These are phyloP conservation scores for Ophion obscuratus DNA, from an alignment of 2,888 invertebrate species.

Conservation along the genomic window DNA sequence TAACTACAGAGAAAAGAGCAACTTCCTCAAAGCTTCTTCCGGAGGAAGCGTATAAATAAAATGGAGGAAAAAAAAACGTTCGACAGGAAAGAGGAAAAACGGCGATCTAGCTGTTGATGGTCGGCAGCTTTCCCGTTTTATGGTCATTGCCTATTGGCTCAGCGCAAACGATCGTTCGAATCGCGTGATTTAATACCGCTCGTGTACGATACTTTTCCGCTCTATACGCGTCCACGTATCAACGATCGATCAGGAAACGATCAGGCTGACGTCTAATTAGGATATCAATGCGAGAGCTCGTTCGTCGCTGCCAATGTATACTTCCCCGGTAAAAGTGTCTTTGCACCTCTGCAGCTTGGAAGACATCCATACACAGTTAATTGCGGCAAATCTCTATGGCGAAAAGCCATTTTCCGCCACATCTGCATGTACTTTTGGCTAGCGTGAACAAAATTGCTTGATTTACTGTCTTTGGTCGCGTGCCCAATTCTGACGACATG, in stretches of 20 bases:
- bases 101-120: conserved; percentile 36
- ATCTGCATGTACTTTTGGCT: too few relatives aligned
- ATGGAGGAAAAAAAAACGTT: not conserved
- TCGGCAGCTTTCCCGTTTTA: conserved; percentile 35
- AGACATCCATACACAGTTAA: too few relatives aligned
- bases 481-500: too few relatives aligned
- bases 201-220: conserved; percentile 44
- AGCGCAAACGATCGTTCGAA: conserved; percentile 18
- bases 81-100: conserved; percentile 13
- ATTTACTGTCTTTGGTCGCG: too few relatives aligned
- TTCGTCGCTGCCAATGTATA: not conserved
- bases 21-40: conserved; percentile 17
- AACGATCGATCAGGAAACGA: conserved; percentile 45
- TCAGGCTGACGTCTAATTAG: conserved; percentile 58
- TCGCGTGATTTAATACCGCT: conserved; percentile 38
- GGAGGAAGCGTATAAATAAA: conserved; percentile 17
- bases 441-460: too few relatives aligned
- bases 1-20: not conserved
- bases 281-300: conserved; percentile 13
- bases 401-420: too few relatives aligned
- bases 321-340: too few relatives aligned
- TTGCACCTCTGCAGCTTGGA: too few relatives aligned
- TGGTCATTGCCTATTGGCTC: conserved; percentile 37
- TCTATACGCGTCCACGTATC: not conserved
- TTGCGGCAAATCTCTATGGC: too few relatives aligned